Evolutionary conservation across 2,888 invertebrate species (phyloP).

Genomic region (Thera britannica): DNA sequence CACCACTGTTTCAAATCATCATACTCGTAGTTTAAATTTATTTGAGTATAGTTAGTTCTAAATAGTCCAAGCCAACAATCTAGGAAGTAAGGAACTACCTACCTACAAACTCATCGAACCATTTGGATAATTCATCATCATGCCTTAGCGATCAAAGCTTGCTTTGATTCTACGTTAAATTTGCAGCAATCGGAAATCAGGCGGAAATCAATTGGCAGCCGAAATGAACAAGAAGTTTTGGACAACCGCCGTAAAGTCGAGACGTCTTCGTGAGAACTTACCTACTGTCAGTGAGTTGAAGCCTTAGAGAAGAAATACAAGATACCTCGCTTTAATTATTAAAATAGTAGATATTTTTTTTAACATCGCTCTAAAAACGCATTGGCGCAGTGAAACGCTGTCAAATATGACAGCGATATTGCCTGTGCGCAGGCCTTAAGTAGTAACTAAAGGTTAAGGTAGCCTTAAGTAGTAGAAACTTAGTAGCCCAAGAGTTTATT

Average conservation of each 20-base stretch:
- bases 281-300: conserved; percentile 51
- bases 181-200: conserved; percentile 75
- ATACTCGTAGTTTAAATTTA: too few relatives aligned
- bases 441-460: too few relatives aligned
- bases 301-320: conserved; percentile 8
- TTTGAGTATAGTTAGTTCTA: background rate
- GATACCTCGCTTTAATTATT: background rate
- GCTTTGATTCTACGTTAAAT: conserved; percentile 70
- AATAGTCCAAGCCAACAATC: conserved; percentile 14
- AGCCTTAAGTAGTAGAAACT: too few relatives aligned
- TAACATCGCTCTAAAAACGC: too few relatives aligned
- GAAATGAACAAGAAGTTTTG: conserved; percentile 69
- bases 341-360: too few relatives aligned
- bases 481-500: too few relatives aligned
- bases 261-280: conserved; percentile 53
- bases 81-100: background rate
- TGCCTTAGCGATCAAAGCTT: conserved; percentile 66
- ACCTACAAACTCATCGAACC: conserved; percentile 41
- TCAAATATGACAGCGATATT: too few relatives aligned
- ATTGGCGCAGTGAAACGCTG: too few relatives aligned
- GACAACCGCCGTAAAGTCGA: conserved; percentile 54
- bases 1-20: too few relatives aligned
- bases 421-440: too few relatives aligned
- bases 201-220: conserved; percentile 71
- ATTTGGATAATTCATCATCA: conserved; percentile 64